Evolutionary conservation across 2,113 vertebrate genomes (phyloP).

Genomic region (Leucoraja erinaceus): DNA sequence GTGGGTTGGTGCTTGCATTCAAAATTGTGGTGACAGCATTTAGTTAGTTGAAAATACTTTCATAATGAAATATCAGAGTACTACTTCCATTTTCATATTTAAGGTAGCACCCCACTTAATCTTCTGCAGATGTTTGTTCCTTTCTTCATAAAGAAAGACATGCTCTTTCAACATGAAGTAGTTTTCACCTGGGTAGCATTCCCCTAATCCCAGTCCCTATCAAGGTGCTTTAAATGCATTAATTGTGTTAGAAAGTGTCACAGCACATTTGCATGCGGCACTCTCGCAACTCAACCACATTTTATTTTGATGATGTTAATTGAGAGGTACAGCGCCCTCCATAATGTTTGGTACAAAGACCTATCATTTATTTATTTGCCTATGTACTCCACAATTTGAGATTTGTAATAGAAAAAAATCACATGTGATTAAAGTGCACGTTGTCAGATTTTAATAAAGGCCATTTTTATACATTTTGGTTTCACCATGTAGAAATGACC

Average conservation of each 20-base stretch:
- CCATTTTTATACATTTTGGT: no score
- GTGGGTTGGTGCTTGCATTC: not conserved
- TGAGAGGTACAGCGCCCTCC: no score
- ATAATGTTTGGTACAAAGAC: no score
- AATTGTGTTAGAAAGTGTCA: not conserved
- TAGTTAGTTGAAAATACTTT: not conserved
- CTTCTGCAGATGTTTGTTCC: not conserved
- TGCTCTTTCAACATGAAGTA: not conserved
- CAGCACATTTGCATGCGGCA: not conserved
- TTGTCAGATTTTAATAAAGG: no score
- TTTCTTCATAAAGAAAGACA: not conserved
- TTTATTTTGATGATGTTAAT: not conserved
- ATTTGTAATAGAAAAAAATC: no score
- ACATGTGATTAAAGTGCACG: no score
- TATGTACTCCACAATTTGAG: no score
- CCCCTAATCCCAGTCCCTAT: not conserved
- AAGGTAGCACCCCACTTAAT: not conserved
- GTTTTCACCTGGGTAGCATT: not conserved
- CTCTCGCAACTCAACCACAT: not conserved
- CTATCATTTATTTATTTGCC: no score
- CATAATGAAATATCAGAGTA: no score
- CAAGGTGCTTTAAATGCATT: not conserved
- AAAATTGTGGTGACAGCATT: not conserved
- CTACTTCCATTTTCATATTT: not conserved
- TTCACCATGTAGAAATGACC: no score